phyloP scores from a whole-genome alignment of 2,113 vertebrate species.

The Benthochromis sp. region DNA sequence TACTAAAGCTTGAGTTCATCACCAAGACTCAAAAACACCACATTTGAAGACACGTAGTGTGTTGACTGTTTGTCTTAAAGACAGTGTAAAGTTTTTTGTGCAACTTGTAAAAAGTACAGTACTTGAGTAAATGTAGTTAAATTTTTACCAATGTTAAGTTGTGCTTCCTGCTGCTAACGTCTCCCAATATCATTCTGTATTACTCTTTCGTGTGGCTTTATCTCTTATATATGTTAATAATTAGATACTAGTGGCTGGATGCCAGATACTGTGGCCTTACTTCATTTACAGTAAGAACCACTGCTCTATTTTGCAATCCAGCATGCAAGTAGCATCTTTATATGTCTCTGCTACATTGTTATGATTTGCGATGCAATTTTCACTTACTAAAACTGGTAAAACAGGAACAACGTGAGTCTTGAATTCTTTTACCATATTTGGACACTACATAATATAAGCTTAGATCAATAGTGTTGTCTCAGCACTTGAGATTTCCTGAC shows the following conservation, averaged over 20 bases:
- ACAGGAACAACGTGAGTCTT: accelerated
- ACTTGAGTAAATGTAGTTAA: not conserved
- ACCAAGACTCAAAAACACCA: not conserved
- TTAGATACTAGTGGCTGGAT: not conserved
- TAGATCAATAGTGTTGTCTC: not conserved
- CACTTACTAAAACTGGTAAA: not conserved
- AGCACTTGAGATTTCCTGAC: not conserved
- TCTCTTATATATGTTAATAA: not conserved
- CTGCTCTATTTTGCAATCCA: accelerated
- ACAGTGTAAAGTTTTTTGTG: not conserved
- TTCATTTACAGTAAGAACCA: not conserved
- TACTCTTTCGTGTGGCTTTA: not conserved
- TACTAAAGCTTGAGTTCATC: not conserved
- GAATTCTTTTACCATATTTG: not conserved
- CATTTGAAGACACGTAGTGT: not conserved
- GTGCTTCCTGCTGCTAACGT: accelerated
- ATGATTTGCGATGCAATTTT: not conserved
- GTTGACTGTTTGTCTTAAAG: not conserved
- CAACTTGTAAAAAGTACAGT: not conserved
- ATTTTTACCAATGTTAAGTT: not conserved
- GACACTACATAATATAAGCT: not conserved
- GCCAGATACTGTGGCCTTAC: not conserved
- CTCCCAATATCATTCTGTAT: not conserved
- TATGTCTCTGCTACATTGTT: not conserved
- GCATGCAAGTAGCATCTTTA: not conserved